Percentiles rank a stretch among this genome's conserved stretches.
Evolutionary conservation across 2,113 vertebrate genomes (phyloP).

Genomic region (Megatriorchis doriae): DNA sequence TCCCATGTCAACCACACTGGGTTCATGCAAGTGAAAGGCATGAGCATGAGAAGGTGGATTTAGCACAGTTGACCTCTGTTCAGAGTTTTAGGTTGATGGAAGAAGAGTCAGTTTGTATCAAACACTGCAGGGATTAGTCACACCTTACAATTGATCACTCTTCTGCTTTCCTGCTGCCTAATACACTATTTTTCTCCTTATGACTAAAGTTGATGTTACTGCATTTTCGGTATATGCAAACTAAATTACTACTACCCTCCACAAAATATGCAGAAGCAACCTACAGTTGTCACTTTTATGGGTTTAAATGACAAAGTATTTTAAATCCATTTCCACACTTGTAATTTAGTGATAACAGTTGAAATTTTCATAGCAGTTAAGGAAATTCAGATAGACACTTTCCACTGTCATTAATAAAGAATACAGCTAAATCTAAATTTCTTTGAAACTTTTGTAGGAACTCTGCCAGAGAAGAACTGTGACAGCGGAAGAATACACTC

Average conservation of each 20-base stretch:
- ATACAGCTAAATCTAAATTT: background rate
- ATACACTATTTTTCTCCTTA: background rate
- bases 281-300: background rate
- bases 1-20: background rate
- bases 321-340: background rate
- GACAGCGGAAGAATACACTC: background rate
- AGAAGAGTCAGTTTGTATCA: background rate
- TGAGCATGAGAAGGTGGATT: background rate
- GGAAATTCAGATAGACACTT: background rate
- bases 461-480: background rate
- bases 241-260: background rate
- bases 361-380: background rate
- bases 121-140: rapidly evolving
- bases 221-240: background rate
- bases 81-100: background rate
- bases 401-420: background rate
- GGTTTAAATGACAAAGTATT: background rate
- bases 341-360: background rate
- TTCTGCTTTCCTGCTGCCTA: background rate
- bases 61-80: background rate
- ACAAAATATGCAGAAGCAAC: background rate
- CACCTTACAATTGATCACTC: background rate
- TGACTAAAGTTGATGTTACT: background rate
- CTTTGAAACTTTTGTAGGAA: background rate
- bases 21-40: background rate